Evolutionary conservation across 2,888 invertebrate genomes (phyloP).

Genomic region (Conchocele bisecta): DNA sequence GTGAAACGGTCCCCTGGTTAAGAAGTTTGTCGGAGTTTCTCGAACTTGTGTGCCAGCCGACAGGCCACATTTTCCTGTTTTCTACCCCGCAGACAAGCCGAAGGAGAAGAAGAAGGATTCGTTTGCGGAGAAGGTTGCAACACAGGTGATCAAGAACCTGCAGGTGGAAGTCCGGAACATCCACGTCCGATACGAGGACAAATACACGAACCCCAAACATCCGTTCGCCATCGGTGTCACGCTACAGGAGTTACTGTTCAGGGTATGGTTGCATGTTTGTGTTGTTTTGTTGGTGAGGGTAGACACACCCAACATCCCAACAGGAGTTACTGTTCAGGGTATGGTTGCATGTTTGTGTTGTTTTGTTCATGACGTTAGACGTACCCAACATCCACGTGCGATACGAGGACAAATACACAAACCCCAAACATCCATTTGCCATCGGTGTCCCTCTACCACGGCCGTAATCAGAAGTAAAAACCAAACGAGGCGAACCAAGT

Average conservation of each 20-base stretch:
- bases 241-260: conserved; percentile 91
- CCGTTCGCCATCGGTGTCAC: conserved; percentile 90
- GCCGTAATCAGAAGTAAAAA: too few species aligned
- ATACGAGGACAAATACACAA: conserved; percentile 85
- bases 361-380: too few species aligned
- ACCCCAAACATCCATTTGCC: conserved; percentile 84
- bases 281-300: conserved; percentile 74
- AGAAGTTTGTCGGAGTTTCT: too few species aligned
- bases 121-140: conserved; percentile 85
- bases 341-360: too few species aligned
- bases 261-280: conserved; percentile 81
- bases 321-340: too few species aligned
- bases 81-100: conserved; percentile 76
- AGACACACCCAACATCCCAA: too few species aligned
- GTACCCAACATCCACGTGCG: conserved; percentile 85
- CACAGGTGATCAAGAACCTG: conserved; percentile 85
- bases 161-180: conserved; percentile 85
- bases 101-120: conserved; percentile 83
- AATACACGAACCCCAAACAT: conserved; percentile 83
- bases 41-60: too few species aligned
- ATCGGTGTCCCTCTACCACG: conserved; percentile 94
- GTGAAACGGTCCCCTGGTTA: too few species aligned
- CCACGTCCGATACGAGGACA: conserved; percentile 85
- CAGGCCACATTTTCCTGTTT: too few species aligned
- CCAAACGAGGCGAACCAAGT: too few species aligned